Conservation (phyloP, 2,797 vertebrate species). For the Phoebastria nigripes region DNA sequence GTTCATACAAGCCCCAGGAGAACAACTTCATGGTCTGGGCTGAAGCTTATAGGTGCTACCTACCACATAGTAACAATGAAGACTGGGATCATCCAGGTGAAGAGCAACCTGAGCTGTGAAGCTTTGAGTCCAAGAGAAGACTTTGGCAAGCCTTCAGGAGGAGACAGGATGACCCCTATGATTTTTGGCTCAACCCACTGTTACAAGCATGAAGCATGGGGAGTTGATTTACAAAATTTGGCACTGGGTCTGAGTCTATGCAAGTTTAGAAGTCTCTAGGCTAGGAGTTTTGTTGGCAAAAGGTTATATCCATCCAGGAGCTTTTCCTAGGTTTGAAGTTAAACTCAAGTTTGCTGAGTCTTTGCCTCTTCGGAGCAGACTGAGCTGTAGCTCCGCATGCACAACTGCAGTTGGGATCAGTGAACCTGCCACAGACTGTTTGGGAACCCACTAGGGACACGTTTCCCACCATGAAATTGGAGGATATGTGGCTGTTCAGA, state of each 20-base stretch:
- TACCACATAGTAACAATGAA: not conserved
- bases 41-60: not conserved
- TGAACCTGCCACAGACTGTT: not conserved
- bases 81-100: not conserved
- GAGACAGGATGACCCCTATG: not conserved
- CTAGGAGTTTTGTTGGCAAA: not conserved
- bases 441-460: not conserved
- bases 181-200: not conserved
- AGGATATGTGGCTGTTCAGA: slow-evolving; percentile 24
- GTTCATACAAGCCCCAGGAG: not conserved
- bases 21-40: not conserved
- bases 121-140: not conserved
- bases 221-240: not conserved
- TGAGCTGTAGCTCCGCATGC: not conserved
- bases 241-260: not conserved
- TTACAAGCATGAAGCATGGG: not conserved
- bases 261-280: not conserved
- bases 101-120: not conserved
- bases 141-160: not conserved
- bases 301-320: not conserved
- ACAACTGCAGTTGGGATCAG: not conserved
- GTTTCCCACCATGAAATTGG: not conserved
- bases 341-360: not conserved
- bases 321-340: not conserved
- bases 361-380: not conserved